Conservation (phyloP, 53 echinoderm and acorn worm genomes). For the Antedon mediterranea region DNA sequence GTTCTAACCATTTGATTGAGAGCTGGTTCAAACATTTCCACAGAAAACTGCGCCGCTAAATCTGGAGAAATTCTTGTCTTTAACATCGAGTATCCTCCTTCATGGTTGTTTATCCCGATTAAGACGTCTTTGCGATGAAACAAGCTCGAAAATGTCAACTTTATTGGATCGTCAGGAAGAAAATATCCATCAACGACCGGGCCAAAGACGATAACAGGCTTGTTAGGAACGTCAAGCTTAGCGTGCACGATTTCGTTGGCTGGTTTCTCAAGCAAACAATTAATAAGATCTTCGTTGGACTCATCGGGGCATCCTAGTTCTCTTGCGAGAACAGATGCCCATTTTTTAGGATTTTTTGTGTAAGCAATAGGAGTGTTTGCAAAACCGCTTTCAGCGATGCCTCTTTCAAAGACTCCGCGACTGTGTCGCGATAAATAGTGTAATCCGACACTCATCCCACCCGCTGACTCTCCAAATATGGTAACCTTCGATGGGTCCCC, state of each 20-base stretch:
- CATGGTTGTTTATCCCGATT: slow-evolving; percentile 65
- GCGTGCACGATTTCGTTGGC: slow-evolving; percentile 36
- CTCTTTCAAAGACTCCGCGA: slow-evolving; percentile 47
- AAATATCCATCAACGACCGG: slow-evolving; percentile 68
- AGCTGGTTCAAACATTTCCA: slow-evolving; percentile 30
- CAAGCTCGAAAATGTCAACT: slow-evolving; percentile 17
- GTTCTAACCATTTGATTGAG: background rate
- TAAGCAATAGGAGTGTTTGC: slow-evolving; percentile 40
- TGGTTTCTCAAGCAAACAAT: slow-evolving; percentile 43
- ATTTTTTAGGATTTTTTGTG: slow-evolving; percentile 31
- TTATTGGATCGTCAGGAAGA: slow-evolving; percentile 40
- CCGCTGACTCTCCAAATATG: slow-evolving; percentile 75
- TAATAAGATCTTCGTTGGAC: slow-evolving; percentile 20
- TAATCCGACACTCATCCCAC: slow-evolving; percentile 45
- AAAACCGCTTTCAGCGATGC: slow-evolving; percentile 46
- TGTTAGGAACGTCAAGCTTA: slow-evolving; percentile 22
- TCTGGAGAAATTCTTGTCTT: slow-evolving; percentile 16
- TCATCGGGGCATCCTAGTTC: slow-evolving; percentile 38
- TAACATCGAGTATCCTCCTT: slow-evolving; percentile 33
- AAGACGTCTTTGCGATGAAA: slow-evolving; percentile 37
- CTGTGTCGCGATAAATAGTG: slow-evolving; percentile 43
- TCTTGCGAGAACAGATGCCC: slow-evolving; percentile 37
- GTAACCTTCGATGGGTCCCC: slow-evolving; percentile 49
- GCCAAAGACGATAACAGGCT: slow-evolving; percentile 30
- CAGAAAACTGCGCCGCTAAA: slow-evolving; percentile 12